Percentiles rank a stretch among this genome's conserved stretches.
Conservation (phyloP, 2,113 vertebrate species). For the Anoplopoma fimbria region DNA sequence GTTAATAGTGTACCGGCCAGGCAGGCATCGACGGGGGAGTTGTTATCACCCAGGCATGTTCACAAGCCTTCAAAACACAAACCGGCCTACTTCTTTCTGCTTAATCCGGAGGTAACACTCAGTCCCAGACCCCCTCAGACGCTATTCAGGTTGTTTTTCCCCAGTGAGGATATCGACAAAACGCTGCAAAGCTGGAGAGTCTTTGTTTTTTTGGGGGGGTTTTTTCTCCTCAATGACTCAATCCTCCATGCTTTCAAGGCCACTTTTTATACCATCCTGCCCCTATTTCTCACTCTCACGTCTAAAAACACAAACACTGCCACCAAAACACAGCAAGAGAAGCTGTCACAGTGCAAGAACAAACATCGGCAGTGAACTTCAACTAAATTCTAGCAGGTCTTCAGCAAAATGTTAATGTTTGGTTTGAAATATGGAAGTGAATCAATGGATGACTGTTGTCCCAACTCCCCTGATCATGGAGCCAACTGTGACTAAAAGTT, state of each 20-base stretch:
- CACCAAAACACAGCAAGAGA: slow-evolving; percentile 35
- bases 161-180: slow-evolving; percentile 61
- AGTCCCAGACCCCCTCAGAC: slow-evolving; percentile 38
- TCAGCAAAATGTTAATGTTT: background rate
- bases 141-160: slow-evolving; percentile 45
- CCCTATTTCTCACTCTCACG: slow-evolving; percentile 26
- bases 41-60: slow-evolving; percentile 72
- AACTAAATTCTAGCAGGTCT: slow-evolving; percentile 1
- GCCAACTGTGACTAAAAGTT: slow-evolving; percentile 19
- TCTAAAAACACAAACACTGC: slow-evolving; percentile 30
- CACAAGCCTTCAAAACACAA: slow-evolving; percentile 69
- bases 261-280: slow-evolving; percentile 47
- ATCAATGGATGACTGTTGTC: slow-evolving; percentile 14
- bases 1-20: slow-evolving; percentile 56
- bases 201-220: slow-evolving; percentile 48
- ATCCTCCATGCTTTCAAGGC: slow-evolving; percentile 67
- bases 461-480: background rate
- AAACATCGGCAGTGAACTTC: slow-evolving; percentile 4
- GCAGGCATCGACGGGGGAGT: slow-evolving; percentile 68
- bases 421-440: background rate
- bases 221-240: slow-evolving; percentile 33
- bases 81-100: slow-evolving; percentile 58
- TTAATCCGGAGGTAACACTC: slow-evolving; percentile 69
- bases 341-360: slow-evolving; percentile 22
- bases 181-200: slow-evolving; percentile 51